Evolutionary conservation across 2,113 vertebrate species (phyloP).

Genomic region (Chroicocephalus ridibundus): DNA sequence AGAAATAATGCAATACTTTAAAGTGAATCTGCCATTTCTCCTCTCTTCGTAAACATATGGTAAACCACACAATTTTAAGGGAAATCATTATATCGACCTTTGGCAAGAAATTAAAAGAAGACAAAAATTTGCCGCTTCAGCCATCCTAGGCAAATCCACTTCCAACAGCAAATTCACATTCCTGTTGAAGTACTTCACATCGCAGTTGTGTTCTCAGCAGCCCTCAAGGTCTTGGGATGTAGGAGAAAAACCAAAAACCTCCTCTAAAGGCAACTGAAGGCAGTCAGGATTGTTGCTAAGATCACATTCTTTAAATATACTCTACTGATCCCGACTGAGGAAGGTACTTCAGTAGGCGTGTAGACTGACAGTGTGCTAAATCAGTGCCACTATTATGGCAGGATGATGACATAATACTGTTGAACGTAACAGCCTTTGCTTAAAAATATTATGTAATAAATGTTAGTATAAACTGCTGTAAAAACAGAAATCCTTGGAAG

Average conservation of each 20-base stretch:
- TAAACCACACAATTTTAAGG: background rate
- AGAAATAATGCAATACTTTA: background rate
- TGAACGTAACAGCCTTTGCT: background rate
- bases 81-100: background rate
- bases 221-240: background rate
- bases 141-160: background rate
- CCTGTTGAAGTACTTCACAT: background rate
- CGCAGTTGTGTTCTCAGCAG: background rate
- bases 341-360: background rate
- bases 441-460: conserved; percentile 12
- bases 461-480: conserved; percentile 43
- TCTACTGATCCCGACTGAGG: background rate
- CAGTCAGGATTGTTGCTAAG: background rate
- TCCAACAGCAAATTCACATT: background rate
- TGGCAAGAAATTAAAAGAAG: background rate
- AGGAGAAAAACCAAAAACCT: background rate
- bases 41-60: background rate
- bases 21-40: background rate
- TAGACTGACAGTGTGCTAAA: background rate
- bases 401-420: background rate
- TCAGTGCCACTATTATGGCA: background rate
- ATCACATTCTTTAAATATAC: background rate
- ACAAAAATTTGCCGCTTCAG: background rate
- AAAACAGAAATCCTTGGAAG: conserved; percentile 54
- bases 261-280: background rate